Base-by-base conservation (phyloP, 2,888 invertebrate species). In the Eilema depressum region DNA sequence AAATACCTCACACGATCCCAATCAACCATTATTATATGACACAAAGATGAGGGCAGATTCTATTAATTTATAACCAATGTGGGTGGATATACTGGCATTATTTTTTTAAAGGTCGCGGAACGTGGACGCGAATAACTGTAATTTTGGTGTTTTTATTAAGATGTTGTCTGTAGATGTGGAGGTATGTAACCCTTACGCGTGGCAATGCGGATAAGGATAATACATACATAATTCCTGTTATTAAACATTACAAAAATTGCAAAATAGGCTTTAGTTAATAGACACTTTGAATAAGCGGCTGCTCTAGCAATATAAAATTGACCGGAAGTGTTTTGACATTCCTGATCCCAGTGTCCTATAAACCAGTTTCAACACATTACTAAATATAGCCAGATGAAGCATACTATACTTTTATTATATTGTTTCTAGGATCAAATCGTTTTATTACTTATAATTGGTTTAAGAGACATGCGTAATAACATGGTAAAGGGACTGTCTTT, bases 11-110 rank as follows among this genome's bases (percentile, higher is more conserved):
- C 95, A 95, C 93, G 92, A 91, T 83, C 85, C 89, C 90, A 93
- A 93, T 92, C 91, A 90, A 91, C 88, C 88, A 91, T 93, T 92
- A 94, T 94, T 93, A 93, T 91, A 93, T 88, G 92, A 92, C 93
- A 93, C 87, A 87, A 79, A 82, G 89, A 95, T 94, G 91, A 91
- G 95, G 95, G 94, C 88, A 91, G 89, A 91, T 92, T 92, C 93
- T 95, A 95, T 95, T 95, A 95, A 95, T 95, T 95, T 95, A 94
- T 94, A 92, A 90, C 93, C 94, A 89, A 95, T 95, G 95, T 95
- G 95, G 95, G 95, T 93, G 95, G 95, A 92, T 94, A 94, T 81
- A 89, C 93, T 91, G 91, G 90, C 87, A 95, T 95, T 94, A 94
- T 90, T 91, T 92, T 70, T 91, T 90, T 91, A 88, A 86, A 83